Evolutionary conservation across 2,113 vertebrate genomes (phyloP).

Genomic region (Xenotilapia flavipinnis): DNA sequence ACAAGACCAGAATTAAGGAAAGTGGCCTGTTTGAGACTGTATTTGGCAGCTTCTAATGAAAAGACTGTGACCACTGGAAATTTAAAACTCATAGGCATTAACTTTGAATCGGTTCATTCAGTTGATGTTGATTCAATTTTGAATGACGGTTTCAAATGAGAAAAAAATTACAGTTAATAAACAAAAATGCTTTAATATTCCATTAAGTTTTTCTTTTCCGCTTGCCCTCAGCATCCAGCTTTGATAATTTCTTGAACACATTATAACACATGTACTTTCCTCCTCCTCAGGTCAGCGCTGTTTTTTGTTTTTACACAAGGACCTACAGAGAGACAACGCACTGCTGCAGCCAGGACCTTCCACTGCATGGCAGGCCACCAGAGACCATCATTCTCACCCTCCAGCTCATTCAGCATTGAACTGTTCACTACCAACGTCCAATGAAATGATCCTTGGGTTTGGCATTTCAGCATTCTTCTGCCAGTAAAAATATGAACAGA

Average conservation of each 20-base stretch:
- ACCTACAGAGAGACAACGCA: not conserved
- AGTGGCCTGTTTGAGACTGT: not conserved
- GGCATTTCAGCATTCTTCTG: not conserved
- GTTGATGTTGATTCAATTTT: not conserved
- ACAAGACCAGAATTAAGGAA: not conserved
- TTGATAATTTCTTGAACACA: not conserved
- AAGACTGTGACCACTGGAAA: not conserved
- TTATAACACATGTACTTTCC: not conserved
- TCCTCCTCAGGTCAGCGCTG: not conserved
- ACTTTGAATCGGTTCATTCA: not conserved
- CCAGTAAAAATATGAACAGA: not conserved
- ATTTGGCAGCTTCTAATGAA: not conserved
- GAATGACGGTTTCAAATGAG: fast-evolving
- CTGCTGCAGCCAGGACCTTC: not conserved
- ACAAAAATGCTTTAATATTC: not conserved
- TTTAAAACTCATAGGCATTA: not conserved
- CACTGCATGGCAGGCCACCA: not conserved
- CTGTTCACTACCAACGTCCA: not conserved
- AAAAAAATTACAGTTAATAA: not conserved
- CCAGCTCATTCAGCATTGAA: not conserved
- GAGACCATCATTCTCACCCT: not conserved
- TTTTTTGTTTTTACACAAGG: not conserved
- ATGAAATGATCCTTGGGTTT: not conserved
- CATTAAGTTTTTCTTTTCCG: not conserved
- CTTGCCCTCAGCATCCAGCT: not conserved